These are phyloP conservation scores for Amiota mariae DNA, from an alignment of 2,888 invertebrate genomes.

Conservation along the genomic window DNA sequence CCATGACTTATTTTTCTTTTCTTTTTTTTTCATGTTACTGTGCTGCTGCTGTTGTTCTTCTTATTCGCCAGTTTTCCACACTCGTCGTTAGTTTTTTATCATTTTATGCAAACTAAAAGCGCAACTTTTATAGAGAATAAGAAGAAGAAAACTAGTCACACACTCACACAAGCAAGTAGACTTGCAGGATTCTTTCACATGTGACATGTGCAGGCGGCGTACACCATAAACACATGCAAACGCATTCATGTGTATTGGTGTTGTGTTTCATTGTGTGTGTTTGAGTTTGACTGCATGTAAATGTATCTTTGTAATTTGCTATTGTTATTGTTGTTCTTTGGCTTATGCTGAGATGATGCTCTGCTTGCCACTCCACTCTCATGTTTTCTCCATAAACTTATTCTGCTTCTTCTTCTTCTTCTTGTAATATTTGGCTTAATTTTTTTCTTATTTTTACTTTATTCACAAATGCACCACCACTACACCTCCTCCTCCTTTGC, in stretches of 20 bases:
- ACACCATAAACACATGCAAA: neutral
- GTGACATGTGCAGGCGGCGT: too few relatives aligned
- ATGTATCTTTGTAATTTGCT: slow-evolving; percentile 18
- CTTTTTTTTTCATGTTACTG: neutral
- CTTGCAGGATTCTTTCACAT: too few relatives aligned
- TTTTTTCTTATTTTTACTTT: neutral
- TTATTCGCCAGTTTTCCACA: too few relatives aligned
- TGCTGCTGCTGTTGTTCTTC: neutral
- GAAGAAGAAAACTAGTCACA: neutral
- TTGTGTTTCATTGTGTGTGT: neutral
- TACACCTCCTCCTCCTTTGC: too few relatives aligned
- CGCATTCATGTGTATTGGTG: neutral
- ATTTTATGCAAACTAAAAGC: slow-evolving; percentile 29
- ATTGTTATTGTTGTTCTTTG: neutral
- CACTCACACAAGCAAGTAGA: too few relatives aligned
- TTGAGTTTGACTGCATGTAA: neutral
- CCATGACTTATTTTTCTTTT: neutral
- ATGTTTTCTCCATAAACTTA: too few relatives aligned
- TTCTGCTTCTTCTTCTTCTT: too few relatives aligned
- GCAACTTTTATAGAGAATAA: slow-evolving; percentile 25
- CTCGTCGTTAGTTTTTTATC: slow-evolving; percentile 13
- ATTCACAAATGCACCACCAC: neutral
- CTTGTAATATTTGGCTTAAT: neutral
- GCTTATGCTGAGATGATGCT: neutral
- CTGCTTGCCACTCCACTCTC: neutral